These are phyloP conservation scores for Phyllostomus hastatus DNA, from an alignment of 2,113 vertebrate genomes.

Conservation along the genomic window DNA sequence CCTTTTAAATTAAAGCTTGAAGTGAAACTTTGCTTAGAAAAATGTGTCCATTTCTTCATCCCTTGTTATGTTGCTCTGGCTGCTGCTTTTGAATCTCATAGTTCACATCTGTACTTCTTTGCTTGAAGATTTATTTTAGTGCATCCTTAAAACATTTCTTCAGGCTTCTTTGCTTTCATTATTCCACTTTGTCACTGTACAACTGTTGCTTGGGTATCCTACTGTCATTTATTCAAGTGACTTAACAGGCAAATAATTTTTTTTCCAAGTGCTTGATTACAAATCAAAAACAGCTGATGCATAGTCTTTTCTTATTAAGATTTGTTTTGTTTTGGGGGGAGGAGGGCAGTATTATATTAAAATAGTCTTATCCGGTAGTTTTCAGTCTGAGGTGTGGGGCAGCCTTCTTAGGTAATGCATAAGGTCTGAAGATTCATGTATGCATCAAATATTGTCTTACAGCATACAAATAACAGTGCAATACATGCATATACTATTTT, in stretches of 20 bases:
- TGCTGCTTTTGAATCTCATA: not conserved
- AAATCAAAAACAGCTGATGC: not conserved
- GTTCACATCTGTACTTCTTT: not conserved
- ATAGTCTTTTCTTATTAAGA: constrained; percentile 4
- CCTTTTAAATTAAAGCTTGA: not conserved
- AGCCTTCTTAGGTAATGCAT: not conserved
- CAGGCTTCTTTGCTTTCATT: not conserved
- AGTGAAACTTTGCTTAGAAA: not conserved
- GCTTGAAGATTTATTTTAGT: not conserved
- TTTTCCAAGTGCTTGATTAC: not conserved
- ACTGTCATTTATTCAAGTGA: not conserved
- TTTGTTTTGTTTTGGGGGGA: not conserved
- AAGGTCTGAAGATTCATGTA: not conserved
- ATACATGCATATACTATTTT: not conserved
- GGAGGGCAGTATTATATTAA: not conserved
- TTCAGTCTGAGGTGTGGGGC: not conserved
- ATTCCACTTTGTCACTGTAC: not conserved
- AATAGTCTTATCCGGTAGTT: not conserved
- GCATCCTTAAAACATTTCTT: constrained; percentile 8
- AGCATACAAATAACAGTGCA: not conserved
- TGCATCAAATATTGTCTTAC: not conserved
- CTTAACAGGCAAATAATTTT: not conserved
- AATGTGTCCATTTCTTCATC: not conserved
- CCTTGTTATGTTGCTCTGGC: not conserved
- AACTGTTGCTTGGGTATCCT: not conserved